Evolutionary conservation across 2,797 vertebrate genomes (phyloP).

Genomic region (Enteromius radiatus): DNA sequence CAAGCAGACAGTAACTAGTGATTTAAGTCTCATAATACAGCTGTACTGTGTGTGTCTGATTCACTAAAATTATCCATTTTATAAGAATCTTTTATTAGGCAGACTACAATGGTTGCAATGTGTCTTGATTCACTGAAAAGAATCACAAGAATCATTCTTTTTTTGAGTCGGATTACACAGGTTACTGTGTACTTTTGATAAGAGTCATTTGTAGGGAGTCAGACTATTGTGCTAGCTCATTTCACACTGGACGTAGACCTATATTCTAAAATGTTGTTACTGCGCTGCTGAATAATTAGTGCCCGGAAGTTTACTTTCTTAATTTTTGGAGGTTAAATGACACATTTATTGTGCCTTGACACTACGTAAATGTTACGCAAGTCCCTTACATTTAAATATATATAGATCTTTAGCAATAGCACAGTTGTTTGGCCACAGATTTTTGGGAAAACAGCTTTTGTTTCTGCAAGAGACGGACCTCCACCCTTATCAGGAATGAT

Average conservation of each 20-base stretch:
- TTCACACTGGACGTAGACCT: background rate
- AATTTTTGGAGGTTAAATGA: background rate
- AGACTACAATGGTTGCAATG: background rate
- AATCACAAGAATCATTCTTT: background rate
- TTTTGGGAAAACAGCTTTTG: background rate
- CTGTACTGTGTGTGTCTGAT: background rate
- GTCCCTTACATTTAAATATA: background rate
- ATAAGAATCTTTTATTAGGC: background rate
- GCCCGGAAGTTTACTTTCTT: background rate
- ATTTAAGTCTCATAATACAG: background rate
- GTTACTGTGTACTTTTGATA: background rate
- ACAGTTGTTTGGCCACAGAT: constrained; percentile 10
- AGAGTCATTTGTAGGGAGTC: background rate
- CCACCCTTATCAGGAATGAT: constrained; percentile 56
- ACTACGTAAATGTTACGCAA: background rate
- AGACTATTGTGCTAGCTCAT: background rate
- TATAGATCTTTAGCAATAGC: background rate
- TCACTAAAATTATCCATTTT: background rate
- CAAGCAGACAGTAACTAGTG: background rate
- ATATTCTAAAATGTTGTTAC: background rate
- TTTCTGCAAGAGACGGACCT: constrained; percentile 12
- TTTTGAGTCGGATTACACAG: background rate
- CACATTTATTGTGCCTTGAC: background rate
- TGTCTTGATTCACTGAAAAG: background rate
- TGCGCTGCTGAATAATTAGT: background rate